These are phyloP conservation scores for Eulemur macaco DNA, from an alignment of 2,113 vertebrate species.

Conservation along the genomic window DNA sequence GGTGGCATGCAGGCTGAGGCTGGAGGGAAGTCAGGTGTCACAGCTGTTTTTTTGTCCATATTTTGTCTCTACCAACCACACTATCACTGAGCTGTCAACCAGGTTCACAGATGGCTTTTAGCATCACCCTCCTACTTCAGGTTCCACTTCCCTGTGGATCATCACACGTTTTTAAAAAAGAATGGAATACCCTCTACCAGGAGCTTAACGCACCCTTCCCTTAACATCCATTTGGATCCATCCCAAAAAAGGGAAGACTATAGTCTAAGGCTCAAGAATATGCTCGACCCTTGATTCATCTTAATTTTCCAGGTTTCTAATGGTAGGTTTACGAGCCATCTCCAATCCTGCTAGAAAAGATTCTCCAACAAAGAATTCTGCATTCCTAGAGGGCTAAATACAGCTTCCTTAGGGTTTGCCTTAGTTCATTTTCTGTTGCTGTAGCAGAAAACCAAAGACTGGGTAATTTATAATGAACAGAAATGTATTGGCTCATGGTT, in stretches of 20 bases:
- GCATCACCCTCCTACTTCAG: not conserved
- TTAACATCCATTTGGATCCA: not conserved
- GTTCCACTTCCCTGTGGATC: not conserved
- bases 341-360: not conserved
- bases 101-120: not conserved
- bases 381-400: not conserved
- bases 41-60: not conserved
- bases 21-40: too few relatives aligned
- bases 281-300: not conserved
- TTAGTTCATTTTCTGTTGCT: not conserved
- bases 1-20: too few relatives aligned
- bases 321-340: not conserved
- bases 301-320: constrained; percentile 30
- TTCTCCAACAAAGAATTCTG: not conserved
- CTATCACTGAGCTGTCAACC: not conserved
- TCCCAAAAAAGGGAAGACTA: not conserved
- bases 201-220: not conserved
- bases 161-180: not conserved
- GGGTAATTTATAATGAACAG: not conserved
- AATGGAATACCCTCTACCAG: not conserved
- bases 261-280: not conserved
- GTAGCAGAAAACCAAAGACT: not conserved
- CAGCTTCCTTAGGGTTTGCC: not conserved
- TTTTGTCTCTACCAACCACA: not conserved
- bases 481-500: not conserved